Evolutionary conservation across 2,113 vertebrate species (phyloP).

Genomic region (Chionodraco myersi): DNA sequence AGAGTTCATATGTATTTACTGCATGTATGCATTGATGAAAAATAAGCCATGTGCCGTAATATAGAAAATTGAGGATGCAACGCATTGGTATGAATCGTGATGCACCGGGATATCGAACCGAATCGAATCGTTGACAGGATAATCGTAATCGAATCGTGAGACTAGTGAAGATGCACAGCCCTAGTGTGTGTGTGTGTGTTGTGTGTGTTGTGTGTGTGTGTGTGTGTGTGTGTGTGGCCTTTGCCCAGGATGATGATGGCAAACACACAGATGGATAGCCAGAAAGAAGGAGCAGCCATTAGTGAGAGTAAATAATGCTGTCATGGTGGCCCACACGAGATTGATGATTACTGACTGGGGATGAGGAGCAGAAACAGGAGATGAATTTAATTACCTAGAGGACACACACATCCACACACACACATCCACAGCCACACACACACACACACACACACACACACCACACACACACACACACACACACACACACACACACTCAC

Average conservation of each 20-base stretch:
- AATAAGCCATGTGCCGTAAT: too few species aligned
- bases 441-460: neutral
- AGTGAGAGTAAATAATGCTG: conserved; percentile 86
- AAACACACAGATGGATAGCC: conserved; percentile 69
- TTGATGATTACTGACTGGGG: conserved; percentile 82
- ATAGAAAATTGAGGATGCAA: too few species aligned
- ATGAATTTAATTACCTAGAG: conserved; percentile 86
- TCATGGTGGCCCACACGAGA: conserved; percentile 80
- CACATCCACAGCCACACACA: conserved; percentile 39
- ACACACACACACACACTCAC: conserved; percentile 73
- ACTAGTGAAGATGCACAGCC: too few species aligned
- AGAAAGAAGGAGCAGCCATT: conserved; percentile 80
- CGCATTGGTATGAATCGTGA: too few species aligned
- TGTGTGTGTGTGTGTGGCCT: conserved; percentile 34
- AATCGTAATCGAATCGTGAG: too few species aligned
- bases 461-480: conserved; percentile 40
- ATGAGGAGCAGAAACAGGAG: conserved; percentile 73
- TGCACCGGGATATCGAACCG: too few species aligned
- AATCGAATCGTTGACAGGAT: too few species aligned
- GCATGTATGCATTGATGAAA: too few species aligned
- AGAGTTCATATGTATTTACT: too few species aligned
- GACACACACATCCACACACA: conserved; percentile 70
- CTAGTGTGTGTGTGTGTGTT: too few species aligned
- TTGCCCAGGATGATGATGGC: conserved; percentile 58
- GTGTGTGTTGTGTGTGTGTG: too few species aligned